These are phyloP conservation scores for Rhagoletis zephyria DNA, from an alignment of 1,140 invertebrate genomes.

Conservation along the genomic window DNA sequence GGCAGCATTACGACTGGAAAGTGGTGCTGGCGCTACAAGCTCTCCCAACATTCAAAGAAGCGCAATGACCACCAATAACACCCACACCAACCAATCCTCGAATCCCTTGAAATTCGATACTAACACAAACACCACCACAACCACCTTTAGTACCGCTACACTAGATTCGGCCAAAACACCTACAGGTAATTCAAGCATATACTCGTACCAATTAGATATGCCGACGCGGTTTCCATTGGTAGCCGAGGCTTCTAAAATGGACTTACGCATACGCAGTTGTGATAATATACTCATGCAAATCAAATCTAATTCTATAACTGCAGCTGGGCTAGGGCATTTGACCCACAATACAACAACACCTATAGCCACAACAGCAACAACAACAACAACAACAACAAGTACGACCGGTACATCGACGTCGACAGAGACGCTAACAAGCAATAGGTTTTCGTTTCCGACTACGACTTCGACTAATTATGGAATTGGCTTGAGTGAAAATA, in stretches of 20 bases:
- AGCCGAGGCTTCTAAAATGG: conserved; percentile 56
- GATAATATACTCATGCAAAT: conserved; percentile 58
- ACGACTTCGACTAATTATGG: not conserved
- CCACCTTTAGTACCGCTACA: conserved; percentile 23
- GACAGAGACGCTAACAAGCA: not conserved
- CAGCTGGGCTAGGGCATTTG: conserved; percentile 45
- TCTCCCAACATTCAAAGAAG: not conserved
- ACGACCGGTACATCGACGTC: not conserved
- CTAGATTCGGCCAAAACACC: conserved; percentile 1
- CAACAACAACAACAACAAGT: conserved; percentile 35
- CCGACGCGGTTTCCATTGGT: not conserved
- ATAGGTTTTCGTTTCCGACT: not conserved
- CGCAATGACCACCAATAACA: not conserved
- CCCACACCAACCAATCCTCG: not conserved
- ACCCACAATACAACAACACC: conserved; percentile 17
- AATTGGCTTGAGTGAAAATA: not conserved
- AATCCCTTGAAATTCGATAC: conserved; percentile 22
- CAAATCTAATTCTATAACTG: conserved; percentile 53
- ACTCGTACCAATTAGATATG: not conserved
- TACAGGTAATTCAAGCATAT: conserved; percentile 54
- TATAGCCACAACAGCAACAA: not conserved
- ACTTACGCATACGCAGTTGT: conserved; percentile 61
- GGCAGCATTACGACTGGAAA: not conserved
- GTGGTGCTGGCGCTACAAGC: not conserved
- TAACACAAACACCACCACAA: conserved; percentile 38